These are phyloP conservation scores for Cepaea nemoralis DNA, from an alignment of 1,140 invertebrate genomes.

Conservation along the genomic window DNA sequence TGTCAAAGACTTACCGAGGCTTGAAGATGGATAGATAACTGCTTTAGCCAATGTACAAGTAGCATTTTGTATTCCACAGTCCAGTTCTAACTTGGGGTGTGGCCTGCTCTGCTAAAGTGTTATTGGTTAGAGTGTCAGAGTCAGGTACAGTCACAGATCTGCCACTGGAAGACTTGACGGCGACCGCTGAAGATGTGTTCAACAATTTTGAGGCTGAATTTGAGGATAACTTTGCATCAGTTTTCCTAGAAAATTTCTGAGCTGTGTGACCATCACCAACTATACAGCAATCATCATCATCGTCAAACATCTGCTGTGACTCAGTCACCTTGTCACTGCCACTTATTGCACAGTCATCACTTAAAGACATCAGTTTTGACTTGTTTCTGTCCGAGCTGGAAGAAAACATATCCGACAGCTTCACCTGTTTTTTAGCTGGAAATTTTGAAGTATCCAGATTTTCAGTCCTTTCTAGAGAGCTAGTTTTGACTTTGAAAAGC, in stretches of 20 bases:
- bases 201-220: not conserved
- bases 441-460: not conserved
- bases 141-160: not conserved
- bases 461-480: not conserved
- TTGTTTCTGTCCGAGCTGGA: not conserved
- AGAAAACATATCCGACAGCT: slow-evolving; percentile 17
- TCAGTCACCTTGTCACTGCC: not conserved
- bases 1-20: not conserved
- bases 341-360: not conserved
- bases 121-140: too few species aligned
- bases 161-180: not conserved
- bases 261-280: not conserved
- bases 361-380: not conserved
- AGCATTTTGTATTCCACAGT: not conserved
- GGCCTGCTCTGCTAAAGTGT: too few species aligned
- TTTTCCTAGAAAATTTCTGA: not conserved
- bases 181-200: not conserved
- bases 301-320: not conserved
- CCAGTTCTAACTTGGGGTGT: not conserved
- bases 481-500: not conserved
- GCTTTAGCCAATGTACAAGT: not conserved
- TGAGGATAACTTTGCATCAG: not conserved
- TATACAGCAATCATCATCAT: not conserved
- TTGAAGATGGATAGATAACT: not conserved
- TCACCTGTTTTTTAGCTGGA: slow-evolving; percentile 2